A percentile compares a stretch with the other conserved stretches of the same genome.
These are phyloP conservation scores for Anhinga rufa DNA, from an alignment of 2,113 vertebrate species.

Conservation along the genomic window DNA sequence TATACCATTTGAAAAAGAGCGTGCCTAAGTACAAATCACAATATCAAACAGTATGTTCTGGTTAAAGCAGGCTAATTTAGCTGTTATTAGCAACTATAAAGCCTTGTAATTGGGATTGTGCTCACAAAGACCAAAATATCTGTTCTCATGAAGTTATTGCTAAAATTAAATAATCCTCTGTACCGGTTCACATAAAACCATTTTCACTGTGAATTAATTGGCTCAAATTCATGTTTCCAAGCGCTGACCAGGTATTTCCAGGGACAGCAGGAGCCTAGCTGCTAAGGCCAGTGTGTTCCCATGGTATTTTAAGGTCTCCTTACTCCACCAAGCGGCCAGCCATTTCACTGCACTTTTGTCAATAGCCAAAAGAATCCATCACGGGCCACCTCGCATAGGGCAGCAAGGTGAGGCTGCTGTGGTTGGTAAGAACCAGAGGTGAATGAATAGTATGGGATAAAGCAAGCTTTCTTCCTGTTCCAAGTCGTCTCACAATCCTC, in stretches of 20 bases:
- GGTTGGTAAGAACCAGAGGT: not conserved
- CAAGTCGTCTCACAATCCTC: not conserved
- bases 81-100: not conserved
- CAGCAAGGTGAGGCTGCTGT: not conserved
- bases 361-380: not conserved
- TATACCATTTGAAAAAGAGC: not conserved
- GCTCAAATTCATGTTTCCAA: rapidly evolving
- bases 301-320: not conserved
- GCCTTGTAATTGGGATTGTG: not conserved
- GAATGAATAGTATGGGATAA: not conserved
- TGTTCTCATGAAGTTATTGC: not conserved
- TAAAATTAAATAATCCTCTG: not conserved
- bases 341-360: not conserved
- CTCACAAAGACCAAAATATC: not conserved
- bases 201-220: not conserved
- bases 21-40: not conserved
- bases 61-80: not conserved
- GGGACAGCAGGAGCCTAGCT: rapidly evolving
- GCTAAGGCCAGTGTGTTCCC: not conserved
- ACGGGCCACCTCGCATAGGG: not conserved
- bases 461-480: not conserved
- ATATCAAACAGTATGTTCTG: not conserved
- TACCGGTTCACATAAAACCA: rapidly evolving
- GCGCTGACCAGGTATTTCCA: not conserved
- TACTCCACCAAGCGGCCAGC: slow-evolving; percentile 24